A percentile compares a stretch with the other conserved stretches of the same genome.
phyloP scores from a whole-genome alignment of 2,888 invertebrate genomes.

The Brachypterus glaber region DNA sequence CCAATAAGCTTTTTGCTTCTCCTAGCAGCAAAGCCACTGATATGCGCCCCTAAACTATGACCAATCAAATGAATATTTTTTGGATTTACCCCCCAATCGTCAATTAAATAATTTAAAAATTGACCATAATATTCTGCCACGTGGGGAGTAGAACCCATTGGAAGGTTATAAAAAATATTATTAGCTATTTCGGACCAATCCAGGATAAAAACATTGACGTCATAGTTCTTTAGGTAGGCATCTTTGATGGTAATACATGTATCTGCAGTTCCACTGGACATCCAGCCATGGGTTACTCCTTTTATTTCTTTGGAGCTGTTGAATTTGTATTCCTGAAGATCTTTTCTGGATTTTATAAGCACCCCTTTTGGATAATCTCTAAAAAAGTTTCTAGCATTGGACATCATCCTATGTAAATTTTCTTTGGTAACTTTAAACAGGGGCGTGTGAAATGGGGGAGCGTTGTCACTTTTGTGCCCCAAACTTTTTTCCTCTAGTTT shows the following conservation, averaged over 20 bases:
- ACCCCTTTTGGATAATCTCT: no score
- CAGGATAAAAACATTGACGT: constrained; percentile 42
- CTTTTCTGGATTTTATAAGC: no score
- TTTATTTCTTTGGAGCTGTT: constrained; percentile 41
- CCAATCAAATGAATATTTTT: constrained; percentile 47
- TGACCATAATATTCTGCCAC: constrained; percentile 45
- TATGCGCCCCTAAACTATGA: constrained; percentile 51
- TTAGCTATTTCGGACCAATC: constrained; percentile 30
- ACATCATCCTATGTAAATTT: no score
- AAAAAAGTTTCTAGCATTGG: no score
- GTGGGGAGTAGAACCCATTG: constrained; percentile 37
- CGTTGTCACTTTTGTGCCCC: no score
- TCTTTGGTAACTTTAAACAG: no score
- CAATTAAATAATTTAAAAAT: constrained; percentile 38
- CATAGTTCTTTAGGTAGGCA: constrained; percentile 36
- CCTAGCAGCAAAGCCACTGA: constrained; percentile 40
- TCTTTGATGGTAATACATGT: constrained; percentile 43
- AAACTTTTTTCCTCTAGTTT: no score
- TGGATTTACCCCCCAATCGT: constrained; percentile 32
- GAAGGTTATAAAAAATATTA: constrained; percentile 31
- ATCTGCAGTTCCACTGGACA: constrained; percentile 37
- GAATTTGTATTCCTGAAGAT: no score
- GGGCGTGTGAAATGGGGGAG: no score
- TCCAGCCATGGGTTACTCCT: constrained; percentile 48
- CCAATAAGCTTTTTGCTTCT: constrained; percentile 39